phyloP scores from a whole-genome alignment of 2,113 vertebrate genomes.

The Rafetus swinhoei region DNA sequence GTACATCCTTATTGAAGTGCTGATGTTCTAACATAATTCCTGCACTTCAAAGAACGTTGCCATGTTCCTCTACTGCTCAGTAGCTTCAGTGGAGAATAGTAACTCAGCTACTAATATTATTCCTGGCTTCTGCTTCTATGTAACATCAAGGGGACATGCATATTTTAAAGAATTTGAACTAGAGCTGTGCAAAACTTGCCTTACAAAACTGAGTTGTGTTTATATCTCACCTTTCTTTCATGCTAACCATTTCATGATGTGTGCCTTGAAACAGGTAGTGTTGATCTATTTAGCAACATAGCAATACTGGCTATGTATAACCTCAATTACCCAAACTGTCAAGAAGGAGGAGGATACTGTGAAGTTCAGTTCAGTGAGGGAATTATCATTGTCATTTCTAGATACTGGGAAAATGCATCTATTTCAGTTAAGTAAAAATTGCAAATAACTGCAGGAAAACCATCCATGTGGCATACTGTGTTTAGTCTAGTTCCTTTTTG shows the following conservation, averaged over 20 bases:
- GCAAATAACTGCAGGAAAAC: conserved; percentile 43
- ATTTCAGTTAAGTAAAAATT: conserved; percentile 41
- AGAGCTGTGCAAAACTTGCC: conserved; percentile 24
- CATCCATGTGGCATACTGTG: conserved; percentile 24
- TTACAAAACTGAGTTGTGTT: conserved; percentile 40
- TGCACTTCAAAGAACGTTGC: conserved; percentile 59
- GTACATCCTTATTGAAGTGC: conserved; percentile 39
- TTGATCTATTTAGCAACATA: conserved; percentile 31
- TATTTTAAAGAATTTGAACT: conserved; percentile 64
- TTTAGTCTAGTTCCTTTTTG: conserved; percentile 25
- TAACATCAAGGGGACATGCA: conserved; percentile 68
- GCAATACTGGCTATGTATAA: conserved; percentile 31
- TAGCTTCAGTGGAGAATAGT: conserved; percentile 50
- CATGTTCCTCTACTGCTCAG: conserved; percentile 20
- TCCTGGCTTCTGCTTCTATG: conserved; percentile 12
- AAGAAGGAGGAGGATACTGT: neutral
- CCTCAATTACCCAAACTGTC: conserved; percentile 44
- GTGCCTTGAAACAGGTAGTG: neutral
- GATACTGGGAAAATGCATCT: neutral
- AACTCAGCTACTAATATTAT: conserved; percentile 25
- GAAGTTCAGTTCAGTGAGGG: conserved; percentile 8
- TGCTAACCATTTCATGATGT: neutral
- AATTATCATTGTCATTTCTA: neutral
- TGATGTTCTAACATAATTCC: neutral
- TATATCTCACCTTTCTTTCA: conserved; percentile 40